phyloP scores from a whole-genome alignment of 2,797 vertebrate genomes.

The Decapterus maruadsi region DNA sequence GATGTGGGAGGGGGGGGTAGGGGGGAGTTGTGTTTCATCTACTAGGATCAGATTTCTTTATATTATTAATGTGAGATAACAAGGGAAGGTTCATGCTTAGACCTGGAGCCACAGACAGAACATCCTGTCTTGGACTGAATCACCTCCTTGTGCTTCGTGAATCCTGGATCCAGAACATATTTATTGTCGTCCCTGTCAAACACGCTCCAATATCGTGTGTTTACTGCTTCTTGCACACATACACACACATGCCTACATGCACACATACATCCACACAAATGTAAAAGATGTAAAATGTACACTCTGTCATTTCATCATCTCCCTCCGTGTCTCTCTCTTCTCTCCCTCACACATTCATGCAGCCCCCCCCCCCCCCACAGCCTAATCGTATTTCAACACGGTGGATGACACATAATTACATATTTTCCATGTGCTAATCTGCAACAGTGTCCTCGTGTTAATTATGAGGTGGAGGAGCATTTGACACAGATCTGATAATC shows the following conservation, averaged over 20 bases:
- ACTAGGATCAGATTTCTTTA: conserved; percentile 28
- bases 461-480: conserved; percentile 59
- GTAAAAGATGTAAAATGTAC: neutral
- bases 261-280: neutral
- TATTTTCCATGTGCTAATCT: conserved; percentile 73
- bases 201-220: neutral
- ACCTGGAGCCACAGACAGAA: neutral
- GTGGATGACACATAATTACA: conserved; percentile 74
- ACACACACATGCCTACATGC: neutral
- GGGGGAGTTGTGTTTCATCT: conserved; percentile 37
- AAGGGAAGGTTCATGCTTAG: conserved; percentile 12
- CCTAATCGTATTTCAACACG: conserved; percentile 70
- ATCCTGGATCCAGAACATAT: neutral
- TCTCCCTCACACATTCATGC: conserved; percentile 24
- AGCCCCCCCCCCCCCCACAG: conserved; percentile 42
- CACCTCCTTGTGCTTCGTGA: neutral
- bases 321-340: neutral
- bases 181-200: conserved; percentile 3
- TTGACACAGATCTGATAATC: conserved; percentile 61
- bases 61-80: conserved; percentile 35
- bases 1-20: too few species aligned
- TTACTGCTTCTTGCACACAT: conserved; percentile 16
- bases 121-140: neutral
- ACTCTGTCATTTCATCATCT: conserved; percentile 16
- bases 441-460: conserved; percentile 59